phyloP scores from a whole-genome alignment of 2,113 vertebrate species.

The Mormoops blainvillei region DNA sequence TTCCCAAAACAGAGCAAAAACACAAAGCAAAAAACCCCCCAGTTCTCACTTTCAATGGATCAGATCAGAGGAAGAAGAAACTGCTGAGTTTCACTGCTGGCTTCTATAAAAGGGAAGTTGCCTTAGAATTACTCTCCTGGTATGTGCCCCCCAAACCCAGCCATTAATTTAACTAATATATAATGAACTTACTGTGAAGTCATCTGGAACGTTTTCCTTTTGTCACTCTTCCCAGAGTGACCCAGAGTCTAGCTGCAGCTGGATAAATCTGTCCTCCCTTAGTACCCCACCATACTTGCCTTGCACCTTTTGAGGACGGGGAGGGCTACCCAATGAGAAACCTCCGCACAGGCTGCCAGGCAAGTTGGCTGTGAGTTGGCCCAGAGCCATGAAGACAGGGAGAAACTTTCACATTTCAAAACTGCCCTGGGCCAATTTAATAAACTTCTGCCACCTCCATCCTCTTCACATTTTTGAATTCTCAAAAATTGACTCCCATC shows the following conservation, averaged over 20 bases:
- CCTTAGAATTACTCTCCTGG: not conserved
- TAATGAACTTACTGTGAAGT: not conserved
- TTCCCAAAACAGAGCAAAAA: not conserved
- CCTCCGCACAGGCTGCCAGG: not conserved
- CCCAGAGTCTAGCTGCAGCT: not conserved
- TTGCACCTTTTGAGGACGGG: not conserved
- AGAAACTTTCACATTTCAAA: slow-evolving; percentile 74
- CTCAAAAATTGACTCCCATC: slow-evolving; percentile 66
- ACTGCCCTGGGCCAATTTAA: slow-evolving; percentile 77
- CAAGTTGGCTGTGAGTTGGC: slow-evolving; percentile 44
- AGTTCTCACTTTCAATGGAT: not conserved
- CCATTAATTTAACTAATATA: not conserved
- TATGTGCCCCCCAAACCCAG: not conserved
- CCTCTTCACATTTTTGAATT: slow-evolving; percentile 70
- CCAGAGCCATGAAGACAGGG: slow-evolving; percentile 63
- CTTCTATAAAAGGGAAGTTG: not conserved
- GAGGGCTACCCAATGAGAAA: not conserved
- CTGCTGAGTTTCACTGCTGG: not conserved
- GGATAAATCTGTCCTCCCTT: not conserved
- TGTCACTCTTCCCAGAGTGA: not conserved
- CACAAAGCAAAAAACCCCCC: not conserved
- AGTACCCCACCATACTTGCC: not conserved
- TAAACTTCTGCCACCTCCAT: slow-evolving; percentile 72
- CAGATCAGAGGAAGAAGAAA: not conserved
- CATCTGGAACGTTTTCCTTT: not conserved